Percentiles rank a stretch among this genome's conserved stretches.
phyloP scores from a whole-genome alignment of 2,113 vertebrate genomes.

The Arothron firmamentum region DNA sequence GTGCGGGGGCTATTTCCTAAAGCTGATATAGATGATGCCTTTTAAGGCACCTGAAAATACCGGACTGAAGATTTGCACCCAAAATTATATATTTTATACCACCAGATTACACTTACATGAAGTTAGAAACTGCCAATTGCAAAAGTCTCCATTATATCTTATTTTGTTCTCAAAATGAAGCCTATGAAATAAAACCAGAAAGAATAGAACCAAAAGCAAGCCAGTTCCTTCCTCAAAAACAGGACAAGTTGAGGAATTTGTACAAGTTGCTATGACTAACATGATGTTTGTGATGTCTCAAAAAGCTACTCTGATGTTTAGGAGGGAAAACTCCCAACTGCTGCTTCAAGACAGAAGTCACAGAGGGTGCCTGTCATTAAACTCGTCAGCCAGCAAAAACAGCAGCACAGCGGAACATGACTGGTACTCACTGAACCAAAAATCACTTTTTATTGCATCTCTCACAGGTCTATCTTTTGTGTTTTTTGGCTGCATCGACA shows the following conservation, averaged over 20 bases:
- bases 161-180: not conserved
- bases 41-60: too few species aligned
- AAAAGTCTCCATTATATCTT: not conserved
- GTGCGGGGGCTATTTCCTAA: too few species aligned
- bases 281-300: conserved; percentile 10
- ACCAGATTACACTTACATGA: too few species aligned
- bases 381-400: conserved; percentile 19
- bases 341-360: conserved; percentile 6
- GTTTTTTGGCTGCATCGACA: not conserved
- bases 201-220: conserved; percentile 16
- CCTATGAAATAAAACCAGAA: conserved; percentile 5
- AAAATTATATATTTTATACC: too few species aligned
- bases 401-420: not conserved
- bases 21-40: too few species aligned
- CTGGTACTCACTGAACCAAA: not conserved
- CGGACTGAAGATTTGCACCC: too few species aligned
- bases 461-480: not conserved
- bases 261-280: conserved; percentile 34
- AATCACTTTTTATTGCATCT: not conserved
- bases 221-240: not conserved
- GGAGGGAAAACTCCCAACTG: conserved; percentile 6
- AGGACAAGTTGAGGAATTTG: conserved; percentile 1
- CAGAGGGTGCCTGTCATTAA: conserved; percentile 21
- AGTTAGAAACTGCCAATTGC: too few species aligned
- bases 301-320: conserved; percentile 5